Percentiles rank a stretch among this genome's conserved stretches.
Conservation (phyloP, 2,113 vertebrate genomes). For the Tenebrosternarchus preto region DNA sequence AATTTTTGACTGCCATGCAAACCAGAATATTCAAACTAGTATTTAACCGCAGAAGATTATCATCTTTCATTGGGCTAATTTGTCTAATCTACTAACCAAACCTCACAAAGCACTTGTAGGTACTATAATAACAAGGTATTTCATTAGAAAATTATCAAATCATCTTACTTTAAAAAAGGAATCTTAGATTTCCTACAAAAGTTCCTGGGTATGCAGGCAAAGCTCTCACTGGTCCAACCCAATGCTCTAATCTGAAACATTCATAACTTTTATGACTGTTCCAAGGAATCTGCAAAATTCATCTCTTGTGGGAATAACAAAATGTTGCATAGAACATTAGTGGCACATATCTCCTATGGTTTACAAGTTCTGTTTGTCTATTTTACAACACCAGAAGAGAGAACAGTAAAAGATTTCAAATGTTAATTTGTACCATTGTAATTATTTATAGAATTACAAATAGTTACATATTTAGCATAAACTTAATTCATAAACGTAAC, state of each 20-base stretch:
- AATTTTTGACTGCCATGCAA: constrained; percentile 22
- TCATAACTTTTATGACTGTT: background rate
- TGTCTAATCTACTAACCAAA: background rate
- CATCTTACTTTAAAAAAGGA: too few species aligned
- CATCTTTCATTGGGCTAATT: too few species aligned
- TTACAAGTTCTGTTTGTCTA: too few species aligned
- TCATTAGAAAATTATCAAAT: too few species aligned
- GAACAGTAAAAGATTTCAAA: background rate
- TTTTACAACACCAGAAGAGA: too few species aligned
- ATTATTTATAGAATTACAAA: background rate
- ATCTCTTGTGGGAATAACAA: background rate
- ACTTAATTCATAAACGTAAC: too few species aligned
- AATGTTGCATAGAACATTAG: background rate
- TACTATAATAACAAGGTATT: background rate
- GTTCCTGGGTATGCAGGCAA: too few species aligned
- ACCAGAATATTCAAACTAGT: background rate
- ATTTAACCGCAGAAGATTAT: too few species aligned
- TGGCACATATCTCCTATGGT: background rate
- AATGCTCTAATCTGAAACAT: background rate
- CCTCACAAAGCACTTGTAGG: background rate
- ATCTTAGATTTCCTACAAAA: background rate
- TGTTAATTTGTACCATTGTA: constrained; percentile 4
- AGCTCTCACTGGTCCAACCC: background rate
- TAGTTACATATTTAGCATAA: too few species aligned
- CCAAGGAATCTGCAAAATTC: background rate